A percentile compares a stretch with the other conserved stretches of the same genome.
These are phyloP conservation scores for Sphaerophoria rueppellii DNA, from an alignment of 2,888 invertebrate species.

Conservation along the genomic window DNA sequence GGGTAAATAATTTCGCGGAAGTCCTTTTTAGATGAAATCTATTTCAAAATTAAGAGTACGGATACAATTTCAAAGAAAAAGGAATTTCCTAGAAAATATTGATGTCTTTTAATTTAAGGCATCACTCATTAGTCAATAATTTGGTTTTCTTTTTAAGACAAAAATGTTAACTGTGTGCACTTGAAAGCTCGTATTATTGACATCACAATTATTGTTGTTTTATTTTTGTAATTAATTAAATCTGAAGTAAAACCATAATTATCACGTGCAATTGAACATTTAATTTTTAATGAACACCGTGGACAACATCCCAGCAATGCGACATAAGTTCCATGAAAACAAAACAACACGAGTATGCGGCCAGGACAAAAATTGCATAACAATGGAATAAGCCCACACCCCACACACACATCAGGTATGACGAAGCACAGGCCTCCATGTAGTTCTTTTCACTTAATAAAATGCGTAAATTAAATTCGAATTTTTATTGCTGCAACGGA, in stretches of 20 bases:
- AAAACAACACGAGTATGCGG: slow-evolving; percentile 1
- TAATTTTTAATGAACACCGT: slow-evolving; percentile 48
- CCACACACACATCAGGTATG: background rate
- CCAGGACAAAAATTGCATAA: background rate
- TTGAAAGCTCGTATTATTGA: background rate
- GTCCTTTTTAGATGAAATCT: no score
- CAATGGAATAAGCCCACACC: background rate
- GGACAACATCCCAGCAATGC: slow-evolving; percentile 16
- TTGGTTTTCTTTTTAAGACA: no score
- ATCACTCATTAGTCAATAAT: background rate
- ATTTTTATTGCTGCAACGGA: slow-evolving; percentile 23
- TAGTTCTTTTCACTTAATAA: slow-evolving; percentile 23
- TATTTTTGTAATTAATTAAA: slow-evolving; percentile 47
- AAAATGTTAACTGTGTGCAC: background rate
- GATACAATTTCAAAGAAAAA: no score
- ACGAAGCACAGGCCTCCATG: background rate
- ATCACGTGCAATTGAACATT: slow-evolving; percentile 58
- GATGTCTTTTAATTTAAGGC: no score
- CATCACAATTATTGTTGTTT: background rate
- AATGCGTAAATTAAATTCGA: slow-evolving; percentile 45
- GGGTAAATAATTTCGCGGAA: no score
- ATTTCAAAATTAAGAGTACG: no score
- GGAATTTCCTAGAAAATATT: no score
- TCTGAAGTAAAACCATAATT: slow-evolving; percentile 67
- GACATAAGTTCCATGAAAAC: slow-evolving; percentile 57